Evolutionary conservation across 2,797 vertebrate species (phyloP), one percentile per base, ranked within the genome.

Genomic region (Neostethus bicornis): DNA sequence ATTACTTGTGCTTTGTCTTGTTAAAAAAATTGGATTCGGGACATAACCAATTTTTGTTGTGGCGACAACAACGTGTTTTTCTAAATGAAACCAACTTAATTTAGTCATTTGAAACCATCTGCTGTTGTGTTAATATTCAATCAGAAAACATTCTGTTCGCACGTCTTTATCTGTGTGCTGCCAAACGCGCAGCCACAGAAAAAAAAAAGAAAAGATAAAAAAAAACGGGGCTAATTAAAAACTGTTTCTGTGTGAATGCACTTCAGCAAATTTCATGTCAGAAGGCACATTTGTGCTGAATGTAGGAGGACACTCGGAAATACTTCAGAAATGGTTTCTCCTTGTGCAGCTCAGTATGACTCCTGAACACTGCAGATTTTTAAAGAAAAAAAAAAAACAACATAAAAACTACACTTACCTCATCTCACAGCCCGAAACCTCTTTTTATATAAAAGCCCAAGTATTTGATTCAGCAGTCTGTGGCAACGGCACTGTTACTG

Each of bases 161-260:
- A 49, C 19, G 25, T 59, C 32, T 63, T 50, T 41, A 28, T 24
- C 11, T 45, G 8, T n/a, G 21, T 1, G 17, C 35, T 35, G 20
- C 57, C 54, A 46, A 17, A 8, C 54, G 17, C 41, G 31, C 63
- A 3, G 26, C 51, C 64, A 37, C 42, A n/a, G n/a, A n/a, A n/a
- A n/a, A n/a, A n/a, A n/a, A n/a, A n/a, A n/a, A n/a, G n/a, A n/a
- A n/a, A n/a, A n/a, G n/a, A n/a, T n/a, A n/a, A n/a, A n/a, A 34
- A 57, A 57, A 58, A 46, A 47, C 20, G 61, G 19, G 17, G 41
- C 52, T 66, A 61, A 81, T 73, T 71, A 70, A 66, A 69, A 45
- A 32, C 32, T 38, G 19, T 17, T 64, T 49, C 24, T 21, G 17
- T 69, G 35, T 9, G n/a, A 23, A 47, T 1, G 34, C 28, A 32